Base-by-base conservation (phyloP, 2,888 invertebrate species). In the Drosophila kuntzei region DNA sequence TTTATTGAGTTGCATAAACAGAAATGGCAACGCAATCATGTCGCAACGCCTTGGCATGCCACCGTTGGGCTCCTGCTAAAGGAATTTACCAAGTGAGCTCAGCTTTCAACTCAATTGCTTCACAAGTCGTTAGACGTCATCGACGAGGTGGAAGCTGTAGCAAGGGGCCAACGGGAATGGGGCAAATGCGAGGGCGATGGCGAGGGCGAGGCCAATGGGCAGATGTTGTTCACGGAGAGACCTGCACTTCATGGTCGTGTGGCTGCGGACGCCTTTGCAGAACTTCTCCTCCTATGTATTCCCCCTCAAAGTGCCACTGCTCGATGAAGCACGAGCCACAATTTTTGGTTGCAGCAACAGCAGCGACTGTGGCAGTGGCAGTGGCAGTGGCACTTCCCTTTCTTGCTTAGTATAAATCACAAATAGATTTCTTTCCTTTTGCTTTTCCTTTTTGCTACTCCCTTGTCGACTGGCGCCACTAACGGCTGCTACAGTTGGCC, bases 1-100 rank as follows among this genome's bases (percentile, higher is more conserved):
- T 90, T 90, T 90, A 90, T 90, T 87, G 91, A 90, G 89, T 90
- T 90, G 88, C 88, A 90, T 90, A 90, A 91, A 90, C 89, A 89
- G 89, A 87, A 90, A 87, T 84, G 90, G 90, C 90, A 90, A 86
- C 84, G 86, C 88, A 90, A 90, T 91, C 90, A 91, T 87, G 86
- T 86, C 80, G 79, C 72, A 72, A 65, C 79, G 70, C 79, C 65
- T 66, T 60, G 57, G 59, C 62, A 58, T 69, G 49, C 70, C 43
- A 27, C 49, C 50, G 53, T 25, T 16, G 37, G 39, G 22, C 50
- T 25, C 36, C 27, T 41, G 53, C 55, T 43, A 12, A 58, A 61
- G 62, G 79, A 80, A 76, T 82, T 72, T 66, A 65, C 69, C 79
- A 53, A 78, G 70, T 72, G 84, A 80, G 87, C 83, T 84, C 85